Conservation (phyloP, 2,888 invertebrate species). For the Morinoia aosen region DNA sequence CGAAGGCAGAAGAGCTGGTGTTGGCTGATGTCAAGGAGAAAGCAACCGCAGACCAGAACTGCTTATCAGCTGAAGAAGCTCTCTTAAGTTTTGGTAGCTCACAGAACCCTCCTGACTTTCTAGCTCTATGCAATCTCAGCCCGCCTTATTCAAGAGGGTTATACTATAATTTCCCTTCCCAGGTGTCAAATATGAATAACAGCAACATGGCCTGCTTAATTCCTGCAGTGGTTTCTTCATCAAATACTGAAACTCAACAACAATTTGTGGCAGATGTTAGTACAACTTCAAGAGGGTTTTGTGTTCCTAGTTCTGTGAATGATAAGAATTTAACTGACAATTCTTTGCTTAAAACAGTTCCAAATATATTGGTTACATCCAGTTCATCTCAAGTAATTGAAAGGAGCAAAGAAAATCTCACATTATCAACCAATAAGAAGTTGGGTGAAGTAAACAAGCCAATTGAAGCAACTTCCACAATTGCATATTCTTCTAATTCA, state of each 20-base stretch:
- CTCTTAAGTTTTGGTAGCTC: neutral
- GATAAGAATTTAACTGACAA: neutral
- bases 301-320: neutral
- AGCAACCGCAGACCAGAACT: neutral
- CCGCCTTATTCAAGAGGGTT: neutral
- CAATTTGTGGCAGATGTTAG: neutral
- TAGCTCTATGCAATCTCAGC: slow-evolving; percentile 22
- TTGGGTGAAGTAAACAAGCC: neutral
- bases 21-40: neutral
- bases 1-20: neutral
- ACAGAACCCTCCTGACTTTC: neutral
- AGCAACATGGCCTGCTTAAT: neutral
- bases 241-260: neutral
- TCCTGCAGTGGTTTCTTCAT: neutral
- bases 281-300: neutral
- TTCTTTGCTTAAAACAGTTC: neutral
- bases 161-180: neutral
- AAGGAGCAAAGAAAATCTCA: neutral
- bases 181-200: neutral
- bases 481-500: neutral
- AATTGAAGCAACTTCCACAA: neutral
- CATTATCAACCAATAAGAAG: neutral
- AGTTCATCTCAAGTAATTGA: neutral
- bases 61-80: slow-evolving; percentile 31
- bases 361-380: neutral